Evolutionary conservation across 2,113 vertebrate genomes (phyloP).

Genomic region (Sardina pilchardus): DNA sequence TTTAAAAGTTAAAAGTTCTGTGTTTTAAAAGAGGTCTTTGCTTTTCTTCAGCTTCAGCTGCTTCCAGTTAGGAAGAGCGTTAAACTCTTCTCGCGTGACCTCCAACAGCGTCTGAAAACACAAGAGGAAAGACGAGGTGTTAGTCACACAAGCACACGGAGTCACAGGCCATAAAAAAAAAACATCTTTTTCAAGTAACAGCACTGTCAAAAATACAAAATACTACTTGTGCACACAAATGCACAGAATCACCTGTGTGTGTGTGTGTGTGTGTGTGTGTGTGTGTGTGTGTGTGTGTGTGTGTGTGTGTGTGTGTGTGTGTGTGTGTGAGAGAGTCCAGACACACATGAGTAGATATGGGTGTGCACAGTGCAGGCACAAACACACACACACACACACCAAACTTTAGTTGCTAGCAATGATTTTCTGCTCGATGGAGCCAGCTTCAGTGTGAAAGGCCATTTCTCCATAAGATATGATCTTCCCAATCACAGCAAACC

Average conservation of each 20-base stretch:
- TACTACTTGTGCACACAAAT: too few relatives aligned
- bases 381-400: neutral
- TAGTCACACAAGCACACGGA: neutral
- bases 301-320: too few relatives aligned
- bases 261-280: too few relatives aligned
- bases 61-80: conserved; percentile 76
- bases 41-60: conserved; percentile 78
- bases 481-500: neutral
- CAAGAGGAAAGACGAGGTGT: neutral
- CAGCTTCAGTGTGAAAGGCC: neutral
- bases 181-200: too few relatives aligned
- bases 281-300: too few relatives aligned
- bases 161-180: too few relatives aligned
- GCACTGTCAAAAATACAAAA: too few relatives aligned
- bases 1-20: conserved; percentile 7
- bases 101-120: conserved; percentile 66
- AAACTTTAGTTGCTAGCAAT: neutral
- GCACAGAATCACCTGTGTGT: too few relatives aligned
- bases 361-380: neutral
- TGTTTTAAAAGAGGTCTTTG: conserved; percentile 74
- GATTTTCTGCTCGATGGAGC: neutral
- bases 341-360: too few relatives aligned
- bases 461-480: neutral
- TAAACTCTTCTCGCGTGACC: conserved; percentile 75
- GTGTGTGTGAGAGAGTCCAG: too few relatives aligned